Percentiles rank a stretch among this genome's conserved stretches.
Evolutionary conservation across 2,797 vertebrate species (phyloP).

Genomic region (Karalla daura): DNA sequence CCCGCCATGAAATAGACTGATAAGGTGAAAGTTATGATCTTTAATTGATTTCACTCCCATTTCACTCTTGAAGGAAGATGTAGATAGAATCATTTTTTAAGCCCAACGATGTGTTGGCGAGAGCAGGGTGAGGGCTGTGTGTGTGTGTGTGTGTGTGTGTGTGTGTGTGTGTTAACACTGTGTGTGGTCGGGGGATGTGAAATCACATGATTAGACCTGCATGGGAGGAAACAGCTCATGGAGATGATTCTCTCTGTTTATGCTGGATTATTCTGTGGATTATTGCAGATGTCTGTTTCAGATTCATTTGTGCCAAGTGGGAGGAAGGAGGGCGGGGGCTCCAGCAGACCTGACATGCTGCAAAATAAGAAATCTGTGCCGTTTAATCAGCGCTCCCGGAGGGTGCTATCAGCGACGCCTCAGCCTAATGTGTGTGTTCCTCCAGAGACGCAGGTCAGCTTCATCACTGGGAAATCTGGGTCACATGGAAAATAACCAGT

Average conservation of each 20-base stretch:
- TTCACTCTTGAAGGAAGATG: slow-evolving; percentile 61
- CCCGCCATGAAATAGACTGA: slow-evolving; percentile 57
- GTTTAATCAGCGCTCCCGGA: background rate
- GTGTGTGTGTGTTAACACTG: slow-evolving; percentile 52
- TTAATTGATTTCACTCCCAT: slow-evolving; percentile 63
- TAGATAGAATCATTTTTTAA: slow-evolving; percentile 55
- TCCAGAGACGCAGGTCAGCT: background rate
- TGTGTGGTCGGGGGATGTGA: slow-evolving; percentile 24
- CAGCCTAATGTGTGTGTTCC: background rate
- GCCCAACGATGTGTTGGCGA: slow-evolving; percentile 30
- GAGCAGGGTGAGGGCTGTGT: slow-evolving; percentile 6
- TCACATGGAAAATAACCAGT: background rate
- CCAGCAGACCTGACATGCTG: background rate
- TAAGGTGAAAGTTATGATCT: slow-evolving; percentile 56
- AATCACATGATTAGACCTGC: slow-evolving; percentile 49
- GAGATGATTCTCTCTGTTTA: slow-evolving; percentile 10
- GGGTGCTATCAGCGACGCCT: background rate
- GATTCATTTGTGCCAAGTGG: background rate
- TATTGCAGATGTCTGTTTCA: slow-evolving; percentile 11
- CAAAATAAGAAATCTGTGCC: no score
- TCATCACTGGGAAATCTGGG: no score
- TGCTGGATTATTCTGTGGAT: slow-evolving; percentile 11
- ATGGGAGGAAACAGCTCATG: slow-evolving; percentile 11
- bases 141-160: no score
- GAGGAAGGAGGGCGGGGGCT: no score